phyloP scores from a whole-genome alignment of 1,140 invertebrate genomes.

The Pseudoatta argentina region DNA sequence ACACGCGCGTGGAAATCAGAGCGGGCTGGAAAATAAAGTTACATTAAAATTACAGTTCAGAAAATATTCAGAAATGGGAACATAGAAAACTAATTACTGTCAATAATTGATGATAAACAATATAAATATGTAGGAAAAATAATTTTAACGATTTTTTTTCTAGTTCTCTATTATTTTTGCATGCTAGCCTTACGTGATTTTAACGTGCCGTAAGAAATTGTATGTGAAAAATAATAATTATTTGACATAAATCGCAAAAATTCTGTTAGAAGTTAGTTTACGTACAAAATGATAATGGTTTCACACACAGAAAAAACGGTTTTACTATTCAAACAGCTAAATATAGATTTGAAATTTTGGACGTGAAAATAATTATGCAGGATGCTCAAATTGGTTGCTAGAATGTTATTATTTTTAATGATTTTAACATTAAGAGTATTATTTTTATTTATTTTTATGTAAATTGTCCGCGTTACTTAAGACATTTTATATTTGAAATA shows the following conservation, averaged over 20 bases:
- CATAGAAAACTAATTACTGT: background rate
- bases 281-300: background rate
- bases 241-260: background rate
- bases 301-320: no score
- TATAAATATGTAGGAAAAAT: background rate
- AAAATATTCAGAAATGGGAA: background rate
- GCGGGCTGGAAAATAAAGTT: background rate
- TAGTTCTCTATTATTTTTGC: conserved; percentile 52
- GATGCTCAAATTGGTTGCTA: no score
- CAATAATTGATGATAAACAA: background rate
- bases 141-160: background rate
- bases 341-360: no score
- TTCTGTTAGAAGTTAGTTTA: background rate
- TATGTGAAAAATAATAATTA: background rate
- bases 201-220: conserved; percentile 2
- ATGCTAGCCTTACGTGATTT: conserved; percentile 10
- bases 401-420: background rate
- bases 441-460: conserved; percentile 19
- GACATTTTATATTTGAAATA: background rate
- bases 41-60: background rate
- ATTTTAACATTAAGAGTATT: background rate
- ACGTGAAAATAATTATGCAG: no score
- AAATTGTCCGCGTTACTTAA: background rate
- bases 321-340: no score
- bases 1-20: background rate